Evolutionary conservation across 35 echinoderm and acorn worm genomes (phyloP).

Genomic region (Diadema setosum): DNA sequence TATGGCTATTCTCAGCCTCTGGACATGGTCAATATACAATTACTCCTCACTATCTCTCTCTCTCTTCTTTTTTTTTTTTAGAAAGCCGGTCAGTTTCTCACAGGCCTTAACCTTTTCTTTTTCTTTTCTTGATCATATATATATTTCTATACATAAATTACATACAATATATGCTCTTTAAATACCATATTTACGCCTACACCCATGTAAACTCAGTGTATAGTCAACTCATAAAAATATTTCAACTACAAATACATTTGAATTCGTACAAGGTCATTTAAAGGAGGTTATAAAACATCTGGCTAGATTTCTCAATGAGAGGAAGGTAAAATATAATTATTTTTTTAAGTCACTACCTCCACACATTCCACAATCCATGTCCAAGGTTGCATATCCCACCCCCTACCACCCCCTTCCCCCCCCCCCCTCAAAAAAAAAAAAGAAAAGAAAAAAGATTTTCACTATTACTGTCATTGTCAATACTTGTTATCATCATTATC

Average conservation of each 20-base stretch:
- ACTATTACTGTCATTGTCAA: too few relatives aligned
- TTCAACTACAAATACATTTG: neutral
- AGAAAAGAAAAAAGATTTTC: too few relatives aligned
- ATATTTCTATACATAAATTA: slow-evolving; percentile 32
- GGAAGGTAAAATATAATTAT: neutral
- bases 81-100: neutral
- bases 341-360: neutral
- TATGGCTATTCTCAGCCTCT: neutral
- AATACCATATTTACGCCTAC: slow-evolving; percentile 13
- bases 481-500: too few relatives aligned
- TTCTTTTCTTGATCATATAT: neutral
- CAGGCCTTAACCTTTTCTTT: neutral
- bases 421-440: too few relatives aligned
- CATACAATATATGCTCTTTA: slow-evolving; percentile 22
- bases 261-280: neutral
- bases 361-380: neutral
- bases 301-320: neutral
- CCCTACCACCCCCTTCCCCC: neutral
- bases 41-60: too few relatives aligned
- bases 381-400: neutral
- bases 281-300: neutral
- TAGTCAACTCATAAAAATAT: neutral
- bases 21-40: slow-evolving; percentile 6
- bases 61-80: neutral
- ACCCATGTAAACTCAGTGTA: neutral